A percentile compares a stretch with the other conserved stretches of the same genome.
Conservation (phyloP, 2,888 invertebrate genomes). For the Nephrotoma flavescens region DNA sequence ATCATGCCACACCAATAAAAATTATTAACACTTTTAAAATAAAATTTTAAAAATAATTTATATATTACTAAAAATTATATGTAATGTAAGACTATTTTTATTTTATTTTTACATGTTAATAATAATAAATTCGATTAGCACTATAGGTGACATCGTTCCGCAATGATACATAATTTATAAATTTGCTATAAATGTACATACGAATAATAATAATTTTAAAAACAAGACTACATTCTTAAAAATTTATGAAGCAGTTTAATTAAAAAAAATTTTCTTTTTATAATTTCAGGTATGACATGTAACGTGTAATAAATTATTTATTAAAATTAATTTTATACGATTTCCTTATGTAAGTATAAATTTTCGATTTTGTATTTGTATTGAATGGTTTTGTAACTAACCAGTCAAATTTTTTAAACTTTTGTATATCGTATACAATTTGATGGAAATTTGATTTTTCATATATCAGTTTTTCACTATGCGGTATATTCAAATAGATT, state of each 20-base stretch:
- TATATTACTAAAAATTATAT: too few relatives aligned
- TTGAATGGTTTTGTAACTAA: background rate
- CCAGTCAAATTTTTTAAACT: background rate
- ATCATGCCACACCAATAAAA: too few relatives aligned
- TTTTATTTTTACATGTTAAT: background rate
- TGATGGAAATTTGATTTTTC: background rate
- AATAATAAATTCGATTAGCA: background rate
- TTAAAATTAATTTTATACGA: background rate
- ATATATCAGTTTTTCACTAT: background rate
- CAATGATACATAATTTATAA: background rate
- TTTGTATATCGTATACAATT: background rate
- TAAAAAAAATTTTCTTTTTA: background rate
- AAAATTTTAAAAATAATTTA: too few relatives aligned
- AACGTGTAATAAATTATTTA: background rate
- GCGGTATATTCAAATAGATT: background rate
- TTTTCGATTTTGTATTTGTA: background rate
- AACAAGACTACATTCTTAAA: background rate
- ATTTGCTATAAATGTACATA: background rate
- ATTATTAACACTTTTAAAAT: too few relatives aligned
- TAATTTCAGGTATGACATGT: background rate
- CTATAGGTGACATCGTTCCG: background rate
- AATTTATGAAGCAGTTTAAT: background rate
- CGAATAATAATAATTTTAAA: too few relatives aligned
- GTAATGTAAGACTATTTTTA: too few relatives aligned
- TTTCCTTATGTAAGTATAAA: background rate